Evolutionary conservation across 2,888 invertebrate genomes (phyloP).

Genomic region (Drosophila nr. perissopoda): DNA sequence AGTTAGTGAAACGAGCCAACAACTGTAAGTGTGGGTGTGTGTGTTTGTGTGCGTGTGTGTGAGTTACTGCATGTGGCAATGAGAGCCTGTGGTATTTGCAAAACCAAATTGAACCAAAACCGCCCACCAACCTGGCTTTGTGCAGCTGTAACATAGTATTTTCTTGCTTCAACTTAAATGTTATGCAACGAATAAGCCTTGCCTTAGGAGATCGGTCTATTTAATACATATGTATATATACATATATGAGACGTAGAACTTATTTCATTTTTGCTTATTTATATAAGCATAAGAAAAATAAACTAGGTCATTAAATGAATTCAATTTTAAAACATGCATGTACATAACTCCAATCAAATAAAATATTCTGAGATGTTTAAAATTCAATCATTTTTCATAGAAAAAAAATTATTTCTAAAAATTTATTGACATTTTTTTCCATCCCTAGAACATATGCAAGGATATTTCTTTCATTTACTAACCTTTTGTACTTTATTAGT

Average conservation of each 20-base stretch:
- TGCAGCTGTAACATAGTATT: background rate
- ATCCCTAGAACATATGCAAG: background rate
- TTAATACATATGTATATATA: background rate
- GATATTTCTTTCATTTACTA: background rate
- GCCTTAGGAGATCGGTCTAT: background rate
- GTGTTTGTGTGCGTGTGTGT: constrained; percentile 13
- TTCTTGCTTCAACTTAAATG: background rate
- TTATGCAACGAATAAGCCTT: background rate
- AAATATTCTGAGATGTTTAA: background rate
- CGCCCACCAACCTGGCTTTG: background rate
- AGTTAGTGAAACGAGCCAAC: constrained; percentile 1
- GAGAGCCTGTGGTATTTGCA: constrained; percentile 30
- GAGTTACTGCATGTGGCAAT: constrained; percentile 16
- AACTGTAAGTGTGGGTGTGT: background rate
- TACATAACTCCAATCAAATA: background rate
- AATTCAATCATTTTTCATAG: too few species aligned
- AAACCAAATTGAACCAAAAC: constrained; percentile 8
- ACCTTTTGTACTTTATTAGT: background rate
- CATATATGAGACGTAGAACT: background rate
- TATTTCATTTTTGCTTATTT: background rate
- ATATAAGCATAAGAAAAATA: background rate
- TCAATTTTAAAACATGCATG: too few species aligned
- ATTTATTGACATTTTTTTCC: background rate
- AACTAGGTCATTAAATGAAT: background rate
- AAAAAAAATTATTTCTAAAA: background rate